phyloP scores from a whole-genome alignment of 2,797 vertebrate species.

The Sebastes melanostomus region DNA sequence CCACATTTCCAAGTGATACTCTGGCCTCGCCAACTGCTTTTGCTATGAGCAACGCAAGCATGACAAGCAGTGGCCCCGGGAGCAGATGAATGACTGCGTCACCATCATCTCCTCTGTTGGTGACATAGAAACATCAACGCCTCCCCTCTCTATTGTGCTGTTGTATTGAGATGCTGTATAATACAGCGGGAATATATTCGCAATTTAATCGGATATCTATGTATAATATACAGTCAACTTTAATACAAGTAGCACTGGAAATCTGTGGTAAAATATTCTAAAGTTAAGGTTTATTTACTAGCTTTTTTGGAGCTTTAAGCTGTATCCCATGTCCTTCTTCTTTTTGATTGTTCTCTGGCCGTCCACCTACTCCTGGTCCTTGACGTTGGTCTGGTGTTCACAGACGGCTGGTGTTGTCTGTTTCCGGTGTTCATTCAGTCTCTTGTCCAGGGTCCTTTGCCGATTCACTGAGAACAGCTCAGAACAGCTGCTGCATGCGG shows the following conservation, averaged over 20 bases:
- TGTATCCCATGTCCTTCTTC: neutral
- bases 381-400: no score
- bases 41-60: slow-evolving; percentile 4
- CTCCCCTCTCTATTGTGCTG: neutral
- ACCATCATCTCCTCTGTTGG: slow-evolving; percentile 6
- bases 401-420: no score
- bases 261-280: neutral
- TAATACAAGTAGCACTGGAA: neutral
- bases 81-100: slow-evolving; percentile 37
- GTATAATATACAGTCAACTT: neutral
- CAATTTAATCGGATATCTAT: no score
- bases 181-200: neutral
- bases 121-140: neutral
- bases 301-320: neutral
- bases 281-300: neutral
- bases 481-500: no score
- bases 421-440: no score
- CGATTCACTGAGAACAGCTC: no score
- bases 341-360: no score
- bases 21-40: slow-evolving; percentile 2
- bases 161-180: neutral
- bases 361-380: no score
- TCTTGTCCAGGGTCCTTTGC: no score
- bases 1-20: slow-evolving; percentile 12
- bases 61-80: neutral